Base-by-base conservation (phyloP, 2,888 invertebrate species). In the Cantharis flavilabris region DNA sequence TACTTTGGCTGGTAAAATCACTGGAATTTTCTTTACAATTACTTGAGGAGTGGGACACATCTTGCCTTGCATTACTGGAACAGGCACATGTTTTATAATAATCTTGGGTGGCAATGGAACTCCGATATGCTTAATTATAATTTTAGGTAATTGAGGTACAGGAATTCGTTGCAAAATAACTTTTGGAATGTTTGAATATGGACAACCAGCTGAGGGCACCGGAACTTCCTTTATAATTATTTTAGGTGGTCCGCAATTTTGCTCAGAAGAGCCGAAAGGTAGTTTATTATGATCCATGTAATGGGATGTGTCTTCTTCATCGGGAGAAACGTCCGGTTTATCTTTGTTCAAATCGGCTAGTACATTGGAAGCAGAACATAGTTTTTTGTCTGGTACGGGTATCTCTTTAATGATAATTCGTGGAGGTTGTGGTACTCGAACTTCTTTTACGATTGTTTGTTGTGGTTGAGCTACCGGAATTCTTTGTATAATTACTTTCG, bases 171-270 rank as follows among this genome's bases (percentile, higher is more conserved):
- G 63, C 26, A 62, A 18, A 10, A 64, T 11, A 16, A 64, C 18
- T 69, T 62, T 69, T 67, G 73, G 69, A 5, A 49, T 9, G 5
- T 67, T 69, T 33, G 63, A 75, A 11, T 13, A 7, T 33, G 11
- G 10, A 7, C 14, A 9, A 18, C 13, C 13, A 11, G 20, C 13
- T 26, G 74, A 28, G 16, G 70, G 70, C 20, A 70, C 49, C 10
- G 63, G 70, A 33, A 74, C 33, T 7, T 69, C 70, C 20, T 74
- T 69, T 23, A 70, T 30, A 30, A 74, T 30, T 16, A 73, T 3
- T 73, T 69, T 73, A 62, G 73, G 73, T n/a, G 73, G 73, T 13
- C 62, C 69, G 62, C 73, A 73, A n/a, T n/a, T n/a, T n/a, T 49
- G 1, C 0, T n/a, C 2, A 4, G 13, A 5, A 13, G 13, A 13